Percentiles rank a stretch among this genome's conserved stretches.
Evolutionary conservation across 2,797 vertebrate genomes (phyloP).

Genomic region (Emys orbicularis): DNA sequence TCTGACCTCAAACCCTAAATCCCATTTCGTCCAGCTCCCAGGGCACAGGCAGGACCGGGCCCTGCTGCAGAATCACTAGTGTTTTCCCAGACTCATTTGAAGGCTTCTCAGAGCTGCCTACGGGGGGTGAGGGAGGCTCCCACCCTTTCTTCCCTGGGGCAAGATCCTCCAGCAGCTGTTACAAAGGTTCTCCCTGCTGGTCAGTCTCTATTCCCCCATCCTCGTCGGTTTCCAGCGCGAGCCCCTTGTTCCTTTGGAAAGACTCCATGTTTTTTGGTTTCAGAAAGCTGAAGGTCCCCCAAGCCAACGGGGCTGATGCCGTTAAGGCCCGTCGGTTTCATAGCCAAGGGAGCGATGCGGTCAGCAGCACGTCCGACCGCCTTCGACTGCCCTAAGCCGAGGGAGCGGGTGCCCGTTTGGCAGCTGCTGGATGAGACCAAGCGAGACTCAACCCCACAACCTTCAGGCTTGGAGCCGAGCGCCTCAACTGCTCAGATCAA

Average conservation of each 20-base stretch:
- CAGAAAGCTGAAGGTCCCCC: neutral
- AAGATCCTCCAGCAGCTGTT: neutral
- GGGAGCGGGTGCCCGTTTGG: neutral
- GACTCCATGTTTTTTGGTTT: neutral
- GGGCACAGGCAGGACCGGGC: neutral
- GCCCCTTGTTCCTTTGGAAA: neutral
- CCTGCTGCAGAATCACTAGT: neutral
- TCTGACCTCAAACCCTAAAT: too few relatives aligned
- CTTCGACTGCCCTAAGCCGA: neutral
- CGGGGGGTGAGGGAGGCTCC: too few relatives aligned
- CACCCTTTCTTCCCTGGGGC: neutral
- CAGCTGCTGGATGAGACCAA: neutral
- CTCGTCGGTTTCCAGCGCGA: neutral
- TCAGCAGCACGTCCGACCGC: too few relatives aligned
- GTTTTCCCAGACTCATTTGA: neutral
- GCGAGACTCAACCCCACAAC: neutral
- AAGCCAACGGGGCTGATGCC: neutral
- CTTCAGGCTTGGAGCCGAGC: neutral
- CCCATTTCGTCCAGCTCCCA: too few relatives aligned
- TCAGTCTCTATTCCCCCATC: too few relatives aligned
- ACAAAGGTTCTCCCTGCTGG: neutral
- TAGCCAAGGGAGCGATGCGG: too few relatives aligned
- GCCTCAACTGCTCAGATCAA: neutral
- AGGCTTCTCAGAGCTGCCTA: neutral
- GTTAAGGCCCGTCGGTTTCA: neutral